phyloP scores from a whole-genome alignment of 1,140 invertebrate species.

The Meloidogyne hapla region DNA sequence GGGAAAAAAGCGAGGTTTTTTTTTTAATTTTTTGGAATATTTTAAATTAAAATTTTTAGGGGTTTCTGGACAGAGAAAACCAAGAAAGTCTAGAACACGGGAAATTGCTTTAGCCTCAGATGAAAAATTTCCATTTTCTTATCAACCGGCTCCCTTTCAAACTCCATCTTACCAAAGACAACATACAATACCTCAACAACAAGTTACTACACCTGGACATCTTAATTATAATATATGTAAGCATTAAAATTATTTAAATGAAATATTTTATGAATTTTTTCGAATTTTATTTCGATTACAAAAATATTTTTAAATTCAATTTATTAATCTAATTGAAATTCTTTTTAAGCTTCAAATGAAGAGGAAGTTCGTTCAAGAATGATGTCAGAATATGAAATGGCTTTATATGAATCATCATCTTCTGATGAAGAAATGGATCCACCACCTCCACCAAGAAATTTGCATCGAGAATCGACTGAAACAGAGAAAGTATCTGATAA shows the following conservation, averaged over 20 bases:
- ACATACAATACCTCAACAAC: background rate
- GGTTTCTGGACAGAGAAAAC: slow-evolving; percentile 11
- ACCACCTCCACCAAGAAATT: slow-evolving; percentile 24
- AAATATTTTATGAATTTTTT: background rate
- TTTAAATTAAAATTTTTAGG: too few species aligned
- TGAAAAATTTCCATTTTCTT: background rate
- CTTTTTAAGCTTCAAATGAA: slow-evolving; percentile 21
- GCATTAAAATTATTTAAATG: background rate
- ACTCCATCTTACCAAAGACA: background rate
- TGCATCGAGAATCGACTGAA: background rate
- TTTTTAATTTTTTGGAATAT: background rate
- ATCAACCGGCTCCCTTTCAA: background rate
- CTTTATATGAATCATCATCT: slow-evolving; percentile 18
- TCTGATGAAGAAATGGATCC: slow-evolving; percentile 27
- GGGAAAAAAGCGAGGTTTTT: slow-evolving; percentile 23
- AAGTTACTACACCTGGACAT: background rate
- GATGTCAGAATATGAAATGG: slow-evolving; percentile 22
- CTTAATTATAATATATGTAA: background rate
- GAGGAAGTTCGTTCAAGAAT: slow-evolving; percentile 23
- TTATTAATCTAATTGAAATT: too few species aligned
- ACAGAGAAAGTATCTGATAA: background rate
- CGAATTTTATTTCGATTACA: background rate
- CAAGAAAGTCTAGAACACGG: slow-evolving; percentile 26
- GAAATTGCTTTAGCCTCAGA: slow-evolving; percentile 19
- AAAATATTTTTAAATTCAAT: too few species aligned